phyloP scores from a whole-genome alignment of 2,113 vertebrate species.

The Ptychochromis oligacanthus region DNA sequence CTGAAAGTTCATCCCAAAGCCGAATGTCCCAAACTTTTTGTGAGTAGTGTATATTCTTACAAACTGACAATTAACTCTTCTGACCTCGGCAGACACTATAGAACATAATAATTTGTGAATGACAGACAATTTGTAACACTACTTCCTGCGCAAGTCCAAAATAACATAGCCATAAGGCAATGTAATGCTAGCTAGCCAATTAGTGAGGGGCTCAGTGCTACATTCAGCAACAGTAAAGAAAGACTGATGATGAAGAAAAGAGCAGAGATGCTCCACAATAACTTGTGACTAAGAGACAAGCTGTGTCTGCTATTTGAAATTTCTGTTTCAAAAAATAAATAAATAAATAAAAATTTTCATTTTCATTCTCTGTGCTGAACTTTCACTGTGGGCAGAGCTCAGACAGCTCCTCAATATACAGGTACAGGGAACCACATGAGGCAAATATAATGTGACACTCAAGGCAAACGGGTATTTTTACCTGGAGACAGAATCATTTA shows the following conservation, averaged over 20 bases:
- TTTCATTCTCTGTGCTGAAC: too few relatives aligned
- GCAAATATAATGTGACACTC: not conserved
- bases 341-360: too few relatives aligned
- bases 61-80: not conserved
- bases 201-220: not conserved
- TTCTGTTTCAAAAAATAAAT: too few relatives aligned
- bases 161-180: not conserved
- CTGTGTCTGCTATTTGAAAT: too few relatives aligned
- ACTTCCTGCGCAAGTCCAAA: not conserved
- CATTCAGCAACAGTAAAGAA: not conserved
- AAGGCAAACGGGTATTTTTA: not conserved
- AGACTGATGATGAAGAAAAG: too few relatives aligned
- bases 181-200: fast-evolving
- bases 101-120: not conserved
- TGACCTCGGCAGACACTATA: not conserved
- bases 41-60: too few relatives aligned
- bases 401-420: not conserved
- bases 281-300: too few relatives aligned
- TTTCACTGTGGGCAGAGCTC: not conserved
- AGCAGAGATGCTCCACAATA: too few relatives aligned
- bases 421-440: not conserved
- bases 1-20: too few relatives aligned
- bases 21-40: too few relatives aligned
- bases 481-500: not conserved
- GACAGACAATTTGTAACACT: not conserved